Percentiles rank a stretch among this genome's conserved stretches.
Conservation (phyloP, 1,140 invertebrate genomes). For the Vollenhovia emeryi region DNA sequence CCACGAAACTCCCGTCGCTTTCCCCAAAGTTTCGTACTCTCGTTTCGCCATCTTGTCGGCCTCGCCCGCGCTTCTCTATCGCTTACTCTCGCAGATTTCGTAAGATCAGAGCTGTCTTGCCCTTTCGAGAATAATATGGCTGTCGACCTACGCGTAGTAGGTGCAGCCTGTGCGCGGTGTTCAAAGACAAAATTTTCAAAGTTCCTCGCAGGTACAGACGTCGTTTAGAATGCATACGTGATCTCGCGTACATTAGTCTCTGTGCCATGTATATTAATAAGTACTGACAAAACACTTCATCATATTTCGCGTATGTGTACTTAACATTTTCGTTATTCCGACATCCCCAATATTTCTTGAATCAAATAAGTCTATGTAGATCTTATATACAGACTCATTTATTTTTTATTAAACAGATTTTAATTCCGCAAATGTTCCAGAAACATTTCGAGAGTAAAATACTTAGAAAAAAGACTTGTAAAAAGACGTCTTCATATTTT, state of each 20-base stretch:
- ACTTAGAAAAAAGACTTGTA: neutral
- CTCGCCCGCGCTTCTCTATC: neutral
- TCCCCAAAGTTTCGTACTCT: slow-evolving; percentile 47
- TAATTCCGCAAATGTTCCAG: neutral
- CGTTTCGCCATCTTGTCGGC: neutral
- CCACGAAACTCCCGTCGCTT: slow-evolving; percentile 65
- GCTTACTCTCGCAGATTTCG: neutral
- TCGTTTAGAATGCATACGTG: neutral
- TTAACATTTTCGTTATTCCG: neutral
- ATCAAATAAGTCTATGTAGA: neutral
- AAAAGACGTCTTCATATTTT: neutral
- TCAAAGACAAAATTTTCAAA: neutral
- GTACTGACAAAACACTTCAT: neutral
- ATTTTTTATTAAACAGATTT: neutral
- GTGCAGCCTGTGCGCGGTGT: neutral
- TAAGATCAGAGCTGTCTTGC: neutral
- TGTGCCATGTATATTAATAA: neutral
- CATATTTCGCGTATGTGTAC: neutral
- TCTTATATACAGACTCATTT: neutral
- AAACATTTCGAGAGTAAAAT: neutral
- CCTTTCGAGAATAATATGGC: neutral
- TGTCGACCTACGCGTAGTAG: no score
- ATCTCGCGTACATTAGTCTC: neutral
- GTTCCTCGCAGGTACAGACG: neutral
- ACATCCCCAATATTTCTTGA: neutral